A percentile compares a stretch with the other conserved stretches of the same genome.
These are phyloP conservation scores for Drosophila mulleri DNA, from an alignment of 2,888 invertebrate genomes.

Conservation along the genomic window DNA sequence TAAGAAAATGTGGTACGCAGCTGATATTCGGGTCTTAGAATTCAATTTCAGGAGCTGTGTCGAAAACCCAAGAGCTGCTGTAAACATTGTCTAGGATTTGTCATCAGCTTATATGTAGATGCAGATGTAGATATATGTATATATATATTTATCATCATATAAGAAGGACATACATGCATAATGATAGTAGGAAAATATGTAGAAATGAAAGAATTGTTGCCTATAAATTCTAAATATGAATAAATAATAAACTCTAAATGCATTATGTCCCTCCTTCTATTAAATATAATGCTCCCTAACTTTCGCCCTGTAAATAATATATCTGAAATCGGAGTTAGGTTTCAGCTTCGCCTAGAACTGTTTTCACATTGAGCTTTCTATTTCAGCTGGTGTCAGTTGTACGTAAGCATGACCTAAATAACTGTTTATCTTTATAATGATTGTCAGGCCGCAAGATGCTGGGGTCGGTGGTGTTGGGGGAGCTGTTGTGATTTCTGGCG, in stretches of 20 bases:
- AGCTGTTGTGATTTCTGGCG: constrained; percentile 56
- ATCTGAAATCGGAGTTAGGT: background rate
- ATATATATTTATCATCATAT: too few species aligned
- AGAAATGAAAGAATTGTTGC: too few species aligned
- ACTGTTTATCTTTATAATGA: constrained; percentile 36
- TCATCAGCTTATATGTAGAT: background rate
- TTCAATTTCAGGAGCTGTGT: constrained; percentile 1
- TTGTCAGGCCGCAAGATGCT: constrained; percentile 7
- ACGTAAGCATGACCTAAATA: constrained; percentile 18
- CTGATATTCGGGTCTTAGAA: background rate
- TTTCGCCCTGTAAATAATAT: background rate
- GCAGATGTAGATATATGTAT: too few species aligned
- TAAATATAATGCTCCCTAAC: background rate
- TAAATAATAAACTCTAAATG: too few species aligned
- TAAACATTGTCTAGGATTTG: background rate
- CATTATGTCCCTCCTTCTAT: background rate
- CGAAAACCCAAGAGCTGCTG: too few species aligned
- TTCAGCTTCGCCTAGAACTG: background rate
- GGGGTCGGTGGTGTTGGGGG: background rate
- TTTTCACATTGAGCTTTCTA: background rate
- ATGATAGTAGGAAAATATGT: too few species aligned
- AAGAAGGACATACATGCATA: too few species aligned
- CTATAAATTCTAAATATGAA: background rate
- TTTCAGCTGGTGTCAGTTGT: constrained; percentile 13
- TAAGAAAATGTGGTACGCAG: background rate